A percentile compares a stretch with the other conserved stretches of the same genome.
These are phyloP conservation scores for Zaprionus lachaisei DNA, from an alignment of 1,140 invertebrate species.

Conservation along the genomic window DNA sequence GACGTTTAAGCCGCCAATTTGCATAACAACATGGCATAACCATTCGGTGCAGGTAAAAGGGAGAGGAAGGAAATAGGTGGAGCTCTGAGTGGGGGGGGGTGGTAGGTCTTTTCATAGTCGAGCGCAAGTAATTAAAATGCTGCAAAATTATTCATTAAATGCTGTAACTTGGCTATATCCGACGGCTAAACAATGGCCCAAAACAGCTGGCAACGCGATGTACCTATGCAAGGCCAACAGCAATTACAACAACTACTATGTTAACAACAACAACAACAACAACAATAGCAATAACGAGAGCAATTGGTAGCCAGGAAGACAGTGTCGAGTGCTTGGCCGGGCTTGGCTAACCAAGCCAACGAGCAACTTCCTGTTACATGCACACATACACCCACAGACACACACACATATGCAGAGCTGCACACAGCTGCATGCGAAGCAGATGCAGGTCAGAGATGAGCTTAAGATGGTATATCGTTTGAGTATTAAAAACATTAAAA, in stretches of 20 bases:
- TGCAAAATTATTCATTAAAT: slow-evolving; percentile 81
- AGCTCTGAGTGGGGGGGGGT: neutral
- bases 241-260: slow-evolving; percentile 27
- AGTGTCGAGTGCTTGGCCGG: slow-evolving; percentile 54
- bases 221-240: slow-evolving; percentile 65
- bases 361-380: slow-evolving; percentile 75
- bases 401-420: neutral
- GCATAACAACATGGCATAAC: slow-evolving; percentile 57
- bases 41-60: neutral
- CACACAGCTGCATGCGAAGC: slow-evolving; percentile 11
- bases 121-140: slow-evolving; percentile 71
- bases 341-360: slow-evolving; percentile 81
- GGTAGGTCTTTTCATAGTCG: neutral
- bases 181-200: slow-evolving; percentile 73
- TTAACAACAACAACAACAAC: slow-evolving; percentile 12
- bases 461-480: slow-evolving; percentile 7
- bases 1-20: slow-evolving; percentile 62
- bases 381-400: slow-evolving; percentile 25
- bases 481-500: too few relatives aligned
- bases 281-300: slow-evolving; percentile 15
- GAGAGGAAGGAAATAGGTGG: neutral
- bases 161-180: slow-evolving; percentile 74
- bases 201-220: slow-evolving; percentile 70
- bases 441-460: slow-evolving; percentile 52
- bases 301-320: slow-evolving; percentile 42